phyloP scores from a whole-genome alignment of 2,113 vertebrate species.

The Procavia capensis region DNA sequence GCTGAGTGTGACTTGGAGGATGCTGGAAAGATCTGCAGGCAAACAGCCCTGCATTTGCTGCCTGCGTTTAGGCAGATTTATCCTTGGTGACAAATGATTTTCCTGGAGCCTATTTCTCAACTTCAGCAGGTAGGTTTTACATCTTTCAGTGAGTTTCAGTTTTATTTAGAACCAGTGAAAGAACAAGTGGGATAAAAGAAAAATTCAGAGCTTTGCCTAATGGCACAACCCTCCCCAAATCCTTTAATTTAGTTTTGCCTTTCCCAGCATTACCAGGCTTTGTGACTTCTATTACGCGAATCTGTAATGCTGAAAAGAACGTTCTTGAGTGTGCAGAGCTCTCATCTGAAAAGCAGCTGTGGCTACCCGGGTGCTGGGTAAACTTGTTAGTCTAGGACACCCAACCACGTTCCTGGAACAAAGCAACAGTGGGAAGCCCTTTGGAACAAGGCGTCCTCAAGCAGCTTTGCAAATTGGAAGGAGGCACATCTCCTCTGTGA shows the following conservation, averaged over 20 bases:
- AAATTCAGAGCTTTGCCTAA: constrained; percentile 14
- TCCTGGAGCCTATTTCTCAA: constrained; percentile 41
- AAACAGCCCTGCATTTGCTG: constrained; percentile 50
- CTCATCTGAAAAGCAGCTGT: constrained; percentile 19
- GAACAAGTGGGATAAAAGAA: constrained; percentile 12
- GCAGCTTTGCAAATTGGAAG: constrained; percentile 45
- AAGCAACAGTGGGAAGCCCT: not conserved
- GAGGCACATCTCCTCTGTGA: not conserved
- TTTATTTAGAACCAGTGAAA: constrained; percentile 70
- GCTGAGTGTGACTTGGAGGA: constrained; percentile 66
- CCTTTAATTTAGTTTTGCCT: constrained; percentile 54
- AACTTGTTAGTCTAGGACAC: constrained; percentile 25
- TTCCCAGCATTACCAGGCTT: constrained; percentile 41
- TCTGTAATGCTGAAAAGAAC: constrained; percentile 8
- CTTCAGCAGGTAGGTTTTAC: constrained; percentile 37
- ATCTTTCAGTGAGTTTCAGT: constrained; percentile 61
- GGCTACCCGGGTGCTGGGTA: not conserved
- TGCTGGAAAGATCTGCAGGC: constrained; percentile 59
- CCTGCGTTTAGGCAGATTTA: constrained; percentile 46
- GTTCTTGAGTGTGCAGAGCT: constrained; percentile 32
- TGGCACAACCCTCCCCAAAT: constrained; percentile 48
- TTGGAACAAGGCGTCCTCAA: not conserved
- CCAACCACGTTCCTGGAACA: not conserved
- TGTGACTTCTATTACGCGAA: constrained; percentile 38
- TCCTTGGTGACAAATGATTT: constrained; percentile 64